These are phyloP conservation scores for Otolemur crassicaudatus DNA, from an alignment of 2,797 vertebrate species.

Conservation along the genomic window DNA sequence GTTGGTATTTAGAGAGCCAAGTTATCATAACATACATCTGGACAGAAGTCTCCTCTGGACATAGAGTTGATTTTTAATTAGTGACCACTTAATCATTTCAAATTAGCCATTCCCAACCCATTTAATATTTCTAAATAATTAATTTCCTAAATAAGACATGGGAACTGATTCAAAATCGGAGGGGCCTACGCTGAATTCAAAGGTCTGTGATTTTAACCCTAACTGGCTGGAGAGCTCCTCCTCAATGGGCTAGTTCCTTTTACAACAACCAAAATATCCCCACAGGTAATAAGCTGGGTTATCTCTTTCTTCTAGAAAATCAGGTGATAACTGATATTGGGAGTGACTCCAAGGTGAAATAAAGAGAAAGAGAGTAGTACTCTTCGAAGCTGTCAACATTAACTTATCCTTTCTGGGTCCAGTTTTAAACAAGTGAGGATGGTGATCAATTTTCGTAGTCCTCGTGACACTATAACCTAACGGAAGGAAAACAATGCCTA, in stretches of 20 bases:
- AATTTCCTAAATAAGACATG: conserved; percentile 74
- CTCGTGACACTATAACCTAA: not conserved
- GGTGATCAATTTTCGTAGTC: not conserved
- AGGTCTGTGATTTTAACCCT: conserved; percentile 53
- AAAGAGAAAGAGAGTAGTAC: not conserved
- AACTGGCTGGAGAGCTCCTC: conserved; percentile 1
- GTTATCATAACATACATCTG: conserved; percentile 76
- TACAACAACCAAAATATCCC: not conserved
- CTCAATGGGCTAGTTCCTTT: not conserved
- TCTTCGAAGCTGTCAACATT: not conserved
- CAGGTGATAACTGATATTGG: not conserved
- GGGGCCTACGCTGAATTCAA: conserved; percentile 6
- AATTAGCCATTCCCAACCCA: conserved; percentile 81
- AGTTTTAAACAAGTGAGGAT: not conserved
- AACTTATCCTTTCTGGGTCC: not conserved
- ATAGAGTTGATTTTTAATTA: conserved; percentile 87
- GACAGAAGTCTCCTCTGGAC: conserved; percentile 81
- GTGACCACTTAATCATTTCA: conserved; percentile 86
- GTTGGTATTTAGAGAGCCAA: conserved; percentile 52
- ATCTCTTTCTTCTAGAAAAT: not conserved
- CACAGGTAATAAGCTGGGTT: not conserved
- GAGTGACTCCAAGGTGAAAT: not conserved
- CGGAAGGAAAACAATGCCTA: not conserved
- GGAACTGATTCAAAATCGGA: conserved; percentile 64
- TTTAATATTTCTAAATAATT: conserved; percentile 77